Conservation (phyloP, 2,888 invertebrate species). For the Pharmacophagus antenor region DNA sequence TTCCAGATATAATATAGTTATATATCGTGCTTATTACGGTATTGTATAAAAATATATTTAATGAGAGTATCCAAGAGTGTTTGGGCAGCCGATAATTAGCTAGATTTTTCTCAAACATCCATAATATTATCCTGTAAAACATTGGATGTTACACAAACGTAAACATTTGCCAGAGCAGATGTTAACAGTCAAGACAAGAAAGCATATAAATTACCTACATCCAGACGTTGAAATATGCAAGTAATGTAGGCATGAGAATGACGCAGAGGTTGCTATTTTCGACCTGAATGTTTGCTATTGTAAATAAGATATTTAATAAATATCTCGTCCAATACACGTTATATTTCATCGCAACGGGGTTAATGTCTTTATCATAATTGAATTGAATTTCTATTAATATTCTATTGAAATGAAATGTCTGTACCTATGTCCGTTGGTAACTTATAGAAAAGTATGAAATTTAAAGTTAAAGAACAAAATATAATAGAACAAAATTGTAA, state of each 20-base stretch:
- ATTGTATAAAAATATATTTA: too few relatives aligned
- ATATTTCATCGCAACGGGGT: conserved; percentile 3
- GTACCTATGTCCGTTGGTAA: too few relatives aligned
- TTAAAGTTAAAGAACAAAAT: too few relatives aligned
- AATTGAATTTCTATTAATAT: too few relatives aligned
- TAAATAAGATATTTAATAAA: conserved; percentile 44
- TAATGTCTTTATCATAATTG: too few relatives aligned
- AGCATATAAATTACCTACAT: conserved; percentile 41
- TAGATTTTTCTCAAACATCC: conserved; percentile 29
- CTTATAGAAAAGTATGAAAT: too few relatives aligned
- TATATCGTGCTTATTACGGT: too few relatives aligned
- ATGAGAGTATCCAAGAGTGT: too few relatives aligned
- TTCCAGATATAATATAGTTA: too few relatives aligned
- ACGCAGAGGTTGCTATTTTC: conserved; percentile 53
- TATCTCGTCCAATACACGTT: conserved; percentile 33
- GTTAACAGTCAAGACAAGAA: conserved; percentile 41
- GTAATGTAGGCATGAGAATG: conserved; percentile 45
- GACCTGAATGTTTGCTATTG: conserved; percentile 38
- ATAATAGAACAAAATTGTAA: too few relatives aligned
- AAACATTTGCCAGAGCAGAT: conserved; percentile 49
- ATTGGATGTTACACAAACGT: conserved; percentile 33
- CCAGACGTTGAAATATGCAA: conserved; percentile 32
- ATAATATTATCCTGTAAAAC: conserved; percentile 14
- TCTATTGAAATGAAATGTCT: too few relatives aligned
- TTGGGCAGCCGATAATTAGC: conserved; percentile 13